phyloP scores from a whole-genome alignment of 2,888 invertebrate species.

The Emesis russula region DNA sequence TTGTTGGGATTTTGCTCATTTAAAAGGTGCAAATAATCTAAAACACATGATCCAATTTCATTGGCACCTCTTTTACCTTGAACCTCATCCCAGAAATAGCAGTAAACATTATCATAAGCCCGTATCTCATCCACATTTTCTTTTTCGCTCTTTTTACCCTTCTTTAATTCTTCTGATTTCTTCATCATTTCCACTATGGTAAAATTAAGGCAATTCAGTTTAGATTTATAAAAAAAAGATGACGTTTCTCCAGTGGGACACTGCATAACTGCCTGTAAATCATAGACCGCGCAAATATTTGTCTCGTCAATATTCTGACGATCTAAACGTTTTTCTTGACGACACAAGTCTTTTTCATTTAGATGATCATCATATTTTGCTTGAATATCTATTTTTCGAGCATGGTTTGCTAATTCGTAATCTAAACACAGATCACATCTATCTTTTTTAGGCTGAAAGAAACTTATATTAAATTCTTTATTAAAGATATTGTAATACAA shows the following conservation, averaged over 20 bases:
- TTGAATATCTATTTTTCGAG: slow-evolving; percentile 65
- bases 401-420: slow-evolving; percentile 52
- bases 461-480: slow-evolving; percentile 34
- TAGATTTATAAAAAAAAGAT: slow-evolving; percentile 68
- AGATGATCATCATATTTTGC: slow-evolving; percentile 75
- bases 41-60: slow-evolving; percentile 77
- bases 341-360: slow-evolving; percentile 74
- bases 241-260: slow-evolving; percentile 14
- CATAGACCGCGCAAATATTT: slow-evolving; percentile 72
- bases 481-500: slow-evolving; percentile 33
- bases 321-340: slow-evolving; percentile 80
- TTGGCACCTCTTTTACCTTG: slow-evolving; percentile 77
- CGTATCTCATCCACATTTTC: slow-evolving; percentile 30
- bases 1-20: slow-evolving; percentile 4
- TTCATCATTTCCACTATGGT: slow-evolving; percentile 50
- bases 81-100: slow-evolving; percentile 50
- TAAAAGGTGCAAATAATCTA: slow-evolving; percentile 33
- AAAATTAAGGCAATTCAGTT: slow-evolving; percentile 65
- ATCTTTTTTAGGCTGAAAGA: slow-evolving; percentile 85
- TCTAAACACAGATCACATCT: slow-evolving; percentile 78
- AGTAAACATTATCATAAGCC: slow-evolving; percentile 39
- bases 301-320: slow-evolving; percentile 69
- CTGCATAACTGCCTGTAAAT: slow-evolving; percentile 78
- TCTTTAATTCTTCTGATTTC: slow-evolving; percentile 1
- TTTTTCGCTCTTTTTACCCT: not conserved